Evolutionary conservation across 2,113 vertebrate genomes (phyloP).

Genomic region (Mystacornis crossleyi): DNA sequence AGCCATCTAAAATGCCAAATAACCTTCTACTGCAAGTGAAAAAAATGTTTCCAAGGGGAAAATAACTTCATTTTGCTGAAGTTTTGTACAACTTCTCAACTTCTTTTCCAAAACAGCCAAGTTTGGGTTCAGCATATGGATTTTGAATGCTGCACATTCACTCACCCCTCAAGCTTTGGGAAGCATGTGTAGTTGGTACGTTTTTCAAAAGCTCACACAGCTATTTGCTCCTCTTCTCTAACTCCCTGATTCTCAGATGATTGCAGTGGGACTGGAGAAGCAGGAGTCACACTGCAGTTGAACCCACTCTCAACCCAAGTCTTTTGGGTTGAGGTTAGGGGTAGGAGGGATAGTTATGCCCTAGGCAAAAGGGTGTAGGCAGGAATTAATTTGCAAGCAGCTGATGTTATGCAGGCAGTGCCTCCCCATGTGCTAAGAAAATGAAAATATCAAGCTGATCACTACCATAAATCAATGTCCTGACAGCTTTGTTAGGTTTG

Average conservation of each 20-base stretch:
- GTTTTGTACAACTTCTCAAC: not conserved
- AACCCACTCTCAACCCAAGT: not conserved
- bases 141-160: not conserved
- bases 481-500: not conserved
- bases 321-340: not conserved
- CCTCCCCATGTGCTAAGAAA: not conserved
- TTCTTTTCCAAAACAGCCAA: not conserved
- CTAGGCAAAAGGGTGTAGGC: not conserved
- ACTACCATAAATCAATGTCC: not conserved
- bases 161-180: not conserved
- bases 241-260: not conserved
- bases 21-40: not conserved
- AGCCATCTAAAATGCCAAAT: not conserved
- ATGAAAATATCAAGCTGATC: not conserved
- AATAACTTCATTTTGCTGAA: not conserved
- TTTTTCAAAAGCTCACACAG: not conserved
- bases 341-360: not conserved
- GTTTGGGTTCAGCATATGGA: not conserved
- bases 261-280: not conserved
- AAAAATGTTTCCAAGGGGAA: not conserved
- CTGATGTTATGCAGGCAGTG: not conserved
- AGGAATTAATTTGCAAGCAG: not conserved
- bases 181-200: not conserved
- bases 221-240: not conserved
- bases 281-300: not conserved